phyloP scores from a whole-genome alignment of 1,140 invertebrate genomes.

The Leguminivora glycinivorella region DNA sequence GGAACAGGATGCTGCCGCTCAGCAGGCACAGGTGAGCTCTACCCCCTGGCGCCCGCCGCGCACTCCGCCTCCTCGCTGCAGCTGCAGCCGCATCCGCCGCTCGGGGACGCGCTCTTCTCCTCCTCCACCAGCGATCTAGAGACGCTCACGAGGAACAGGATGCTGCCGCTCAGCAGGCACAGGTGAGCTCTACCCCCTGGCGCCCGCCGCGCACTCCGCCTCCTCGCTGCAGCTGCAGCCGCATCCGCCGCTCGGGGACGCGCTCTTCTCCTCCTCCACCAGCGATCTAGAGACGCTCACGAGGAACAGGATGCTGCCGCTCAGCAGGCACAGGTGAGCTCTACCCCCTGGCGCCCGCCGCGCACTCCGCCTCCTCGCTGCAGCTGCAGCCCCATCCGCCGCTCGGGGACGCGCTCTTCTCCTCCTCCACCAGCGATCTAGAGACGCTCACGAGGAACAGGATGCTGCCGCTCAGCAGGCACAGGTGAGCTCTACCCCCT shows the following conservation, averaged over 20 bases:
- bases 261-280: too few relatives aligned
- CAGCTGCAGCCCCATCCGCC: neutral
- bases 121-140: constrained; percentile 62
- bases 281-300: too few relatives aligned
- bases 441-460: too few relatives aligned
- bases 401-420: too few relatives aligned
- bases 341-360: neutral
- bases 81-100: constrained; percentile 36
- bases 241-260: too few relatives aligned
- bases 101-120: constrained; percentile 53
- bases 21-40: neutral
- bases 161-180: constrained; percentile 5
- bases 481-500: neutral
- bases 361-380: neutral
- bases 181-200: neutral
- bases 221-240: neutral
- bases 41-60: constrained; percentile 1
- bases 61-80: constrained; percentile 34
- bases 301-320: neutral
- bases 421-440: too few relatives aligned
- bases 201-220: neutral
- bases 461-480: constrained; percentile 11
- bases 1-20: neutral
- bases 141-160: constrained; percentile 40
- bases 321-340: neutral